Evolutionary conservation across 2,888 invertebrate species (phyloP), one percentile per base, ranked within the genome.

Genomic region (Hipparchia sbordonii): DNA sequence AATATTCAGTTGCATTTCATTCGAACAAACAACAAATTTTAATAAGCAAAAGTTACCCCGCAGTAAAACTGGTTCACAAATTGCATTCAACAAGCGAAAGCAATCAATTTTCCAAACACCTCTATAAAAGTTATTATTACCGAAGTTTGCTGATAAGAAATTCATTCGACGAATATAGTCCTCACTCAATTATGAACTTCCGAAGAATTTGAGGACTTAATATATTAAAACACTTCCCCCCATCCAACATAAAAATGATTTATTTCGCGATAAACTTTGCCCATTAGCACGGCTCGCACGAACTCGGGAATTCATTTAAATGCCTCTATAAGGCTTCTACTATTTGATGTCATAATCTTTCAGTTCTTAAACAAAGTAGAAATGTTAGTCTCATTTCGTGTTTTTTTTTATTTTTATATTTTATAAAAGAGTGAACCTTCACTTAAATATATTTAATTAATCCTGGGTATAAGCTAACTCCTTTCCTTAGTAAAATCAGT

Each of bases 131-230:
- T 68, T 68, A 51, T 68, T 68, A 67, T 57, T 46, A 51, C 68
- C 59, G 33, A 68, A 68, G 59, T 68, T 68, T 2, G 48, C 48
- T 60, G 68, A 68, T 68, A 68, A 60, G 59, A 48, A 68, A 68
- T 68, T 68, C 68, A 68, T 68, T 68, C 59, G 51, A 23, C 48
- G 68, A 59, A 68, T 46, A 68, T 46, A 68, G 48, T 68, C 59
- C 48, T n/a, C 67, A 68, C 68, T 68, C 68, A 57, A 68, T 68
- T 68, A 68, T 59, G 59, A 68, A 68, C 68, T 68, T 65, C 65
- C 65, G 52, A 68, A 68, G 68, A 59, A 60, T 68, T 68, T 68
- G 68, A 68, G 59, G 60, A 68, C 68, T 68, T 68, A 60, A 68
- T 68, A 68, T 68, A 68, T 59, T 68, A 68, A 68, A 68, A 68